A percentile compares a stretch with the other conserved stretches of the same genome.
Evolutionary conservation across 2,797 vertebrate genomes (phyloP).

Genomic region (Intellagama lesueurii): DNA sequence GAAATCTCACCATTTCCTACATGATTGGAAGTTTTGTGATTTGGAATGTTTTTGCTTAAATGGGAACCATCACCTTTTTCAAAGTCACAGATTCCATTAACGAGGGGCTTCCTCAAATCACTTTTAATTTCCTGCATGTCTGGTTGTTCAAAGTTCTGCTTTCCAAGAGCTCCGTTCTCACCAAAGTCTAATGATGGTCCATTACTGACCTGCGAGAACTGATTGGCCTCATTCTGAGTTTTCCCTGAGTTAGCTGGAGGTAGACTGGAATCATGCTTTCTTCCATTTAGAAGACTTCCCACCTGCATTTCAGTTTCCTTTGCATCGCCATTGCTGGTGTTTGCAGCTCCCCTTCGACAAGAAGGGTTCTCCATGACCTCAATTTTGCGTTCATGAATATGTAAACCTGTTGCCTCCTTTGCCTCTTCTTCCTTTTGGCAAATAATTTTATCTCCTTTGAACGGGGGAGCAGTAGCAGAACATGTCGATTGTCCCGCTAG

Average conservation of each 20-base stretch:
- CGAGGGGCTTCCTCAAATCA: slow-evolving; percentile 93
- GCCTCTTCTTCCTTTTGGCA: slow-evolving; percentile 99
- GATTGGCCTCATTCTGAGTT: slow-evolving; percentile 88
- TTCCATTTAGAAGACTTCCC: slow-evolving; percentile 96
- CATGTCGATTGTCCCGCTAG: slow-evolving; percentile 82
- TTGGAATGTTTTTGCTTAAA: slow-evolving; percentile 99
- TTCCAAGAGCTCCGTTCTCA: slow-evolving; percentile 88
- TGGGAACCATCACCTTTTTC: slow-evolving; percentile 91
- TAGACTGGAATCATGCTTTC: slow-evolving; percentile 97
- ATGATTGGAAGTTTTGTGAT: slow-evolving; percentile 99
- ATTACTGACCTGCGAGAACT: slow-evolving; percentile 88
- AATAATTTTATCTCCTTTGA: slow-evolving; percentile 98
- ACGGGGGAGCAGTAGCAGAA: slow-evolving; percentile 85
- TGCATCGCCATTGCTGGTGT: slow-evolving; percentile 94
- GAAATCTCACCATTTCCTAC: slow-evolving; percentile 96
- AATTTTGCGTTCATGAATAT: slow-evolving; percentile 97
- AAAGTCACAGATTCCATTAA: slow-evolving; percentile 99
- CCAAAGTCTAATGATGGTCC: slow-evolving; percentile 89
- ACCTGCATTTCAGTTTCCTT: slow-evolving; percentile 84
- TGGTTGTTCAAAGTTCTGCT: slow-evolving; percentile 82
- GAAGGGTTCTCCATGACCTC: slow-evolving; percentile 99
- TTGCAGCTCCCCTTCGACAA: slow-evolving; percentile 86
- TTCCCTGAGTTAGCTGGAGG: slow-evolving; percentile 99
- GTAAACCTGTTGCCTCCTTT: slow-evolving; percentile 97
- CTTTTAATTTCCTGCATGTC: slow-evolving; percentile 82